Base-by-base conservation (phyloP, 2,113 vertebrate species). In the Eulemur rufifrons region DNA sequence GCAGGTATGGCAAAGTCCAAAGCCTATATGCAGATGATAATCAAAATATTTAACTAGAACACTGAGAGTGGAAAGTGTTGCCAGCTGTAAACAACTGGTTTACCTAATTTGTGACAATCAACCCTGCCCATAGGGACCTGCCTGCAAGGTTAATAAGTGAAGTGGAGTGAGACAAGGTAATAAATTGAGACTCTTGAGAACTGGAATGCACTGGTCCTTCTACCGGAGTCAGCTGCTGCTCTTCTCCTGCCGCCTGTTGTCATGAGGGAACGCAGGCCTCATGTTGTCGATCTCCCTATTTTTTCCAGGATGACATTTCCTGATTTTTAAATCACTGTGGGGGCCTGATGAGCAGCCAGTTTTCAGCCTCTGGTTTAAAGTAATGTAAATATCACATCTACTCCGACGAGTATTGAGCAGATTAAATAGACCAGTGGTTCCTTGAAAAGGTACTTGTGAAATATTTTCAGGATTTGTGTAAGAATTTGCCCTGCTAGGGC, bases 321-420 rank as follows among this genome's bases (percentile, higher is more conserved):
- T 91, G 85, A 73, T 74, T 96, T 96, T 93, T 61, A 91, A 91
- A 56, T 93, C 85, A 85, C 73, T 14, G 0, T 18, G 20, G 56
- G 63, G 68, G 39, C 10, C 73, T 39, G 50, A 54, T 86, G 25
- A 64, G 56, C 77, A 93, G 78, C 50, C 45, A 37, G 54, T 87
- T 74, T 84, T 87, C 84, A 61, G 64, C 52, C 37, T 32, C 56
- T 42, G 61, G 50, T 77, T 95, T 96, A 82, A 74, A 91, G 47
- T 81, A 73, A 50, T 45, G 76, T 78, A 94, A 97, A 93, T 76
- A 88, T 86, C 95, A 91, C n/a, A 45, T 82, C 78, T 59, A 29
- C 56, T 78, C 71, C 4, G 21, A 6, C 61, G 82, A 71, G 18
- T 76, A 10, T 15, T 37, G 74, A 82, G 64, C 47, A 56, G 66